Evolutionary conservation across 1,140 invertebrate species (phyloP).

Genomic region (Aleiodes sp.): DNA sequence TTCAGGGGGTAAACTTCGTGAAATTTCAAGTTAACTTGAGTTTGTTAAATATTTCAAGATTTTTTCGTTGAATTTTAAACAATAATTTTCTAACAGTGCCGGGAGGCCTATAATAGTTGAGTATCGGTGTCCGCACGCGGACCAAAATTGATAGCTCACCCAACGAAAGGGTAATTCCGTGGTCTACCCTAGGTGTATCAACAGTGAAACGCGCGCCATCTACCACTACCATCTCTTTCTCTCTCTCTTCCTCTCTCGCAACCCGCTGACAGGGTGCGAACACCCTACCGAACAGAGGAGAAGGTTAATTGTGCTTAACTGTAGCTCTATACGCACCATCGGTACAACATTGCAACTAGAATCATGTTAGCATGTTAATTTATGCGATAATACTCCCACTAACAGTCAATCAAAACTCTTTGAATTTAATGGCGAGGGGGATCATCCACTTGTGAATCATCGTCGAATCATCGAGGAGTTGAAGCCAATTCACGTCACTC

Average conservation of each 20-base stretch:
- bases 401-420: not conserved
- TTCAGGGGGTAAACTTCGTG: no score
- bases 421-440: no score
- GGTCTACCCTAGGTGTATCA: constrained; percentile 34
- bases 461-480: no score
- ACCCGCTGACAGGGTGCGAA: not conserved
- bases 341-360: constrained; percentile 17
- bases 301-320: constrained; percentile 34
- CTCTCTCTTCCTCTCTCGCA: constrained; percentile 6
- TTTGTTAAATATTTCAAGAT: no score
- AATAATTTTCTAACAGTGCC: no score
- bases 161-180: constrained; percentile 34
- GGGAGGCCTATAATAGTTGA: not conserved
- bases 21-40: no score
- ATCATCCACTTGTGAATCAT: no score
- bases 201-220: constrained; percentile 4
- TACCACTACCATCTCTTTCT: not conserved
- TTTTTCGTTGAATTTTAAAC: no score
- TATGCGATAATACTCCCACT: not conserved
- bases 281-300: constrained; percentile 9
- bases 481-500: no score
- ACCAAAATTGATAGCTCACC: constrained; percentile 32
- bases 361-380: not conserved
- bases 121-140: constrained; percentile 30
- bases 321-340: not conserved